Base-by-base conservation (phyloP, 2,797 vertebrate genomes). In the Buceros bicornis region DNA sequence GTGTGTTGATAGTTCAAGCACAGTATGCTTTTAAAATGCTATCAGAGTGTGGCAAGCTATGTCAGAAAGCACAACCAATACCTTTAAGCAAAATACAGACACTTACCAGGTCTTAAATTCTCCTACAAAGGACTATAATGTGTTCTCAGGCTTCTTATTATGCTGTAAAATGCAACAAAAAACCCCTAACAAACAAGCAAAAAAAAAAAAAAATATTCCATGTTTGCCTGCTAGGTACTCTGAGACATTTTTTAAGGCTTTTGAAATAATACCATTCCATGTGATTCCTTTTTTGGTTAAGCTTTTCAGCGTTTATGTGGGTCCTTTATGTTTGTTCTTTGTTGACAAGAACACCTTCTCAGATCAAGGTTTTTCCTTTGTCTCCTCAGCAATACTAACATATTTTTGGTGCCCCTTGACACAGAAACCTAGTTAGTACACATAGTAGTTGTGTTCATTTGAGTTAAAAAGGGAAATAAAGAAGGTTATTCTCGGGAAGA, bases 1-100 rank as follows among this genome's bases (percentile, higher is more conserved):
- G 13, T 87, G 29, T 77, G 70, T 74, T 92, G 78, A 66, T 93
- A 91, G 79, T 94, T 96, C 64, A 92, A 94, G 72, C 80, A 92
- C 70, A 87, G 80, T 84, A 64, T 67, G 70, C 73, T 95, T 93
- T 93, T 72, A 91, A 94, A 96, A 88, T 51, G 7, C 58, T 83
- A 91, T 88, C 92, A 92, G 92, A 64, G n/a, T 79, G 45, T 60
- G 53, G 35, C 62, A 96, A 91, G 35, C 66, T 79, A 88, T 82
- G 65, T 82, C 50, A 91, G 79, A 95, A 95, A 90, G 51, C 76
- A 72, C 33, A 93, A 51, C 14, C 87, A 79, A 79, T 62, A 91
- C 69, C 58, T 90, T 90, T 91, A 86, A 95, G 82, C 62, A 94
- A 96, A 95, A 94, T 40, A 62, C 18, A 72, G 40, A 47, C 51